A percentile compares a stretch with the other conserved stretches of the same genome.
phyloP scores from a whole-genome alignment of 2,888 invertebrate species.

The Julus scandinavius region DNA sequence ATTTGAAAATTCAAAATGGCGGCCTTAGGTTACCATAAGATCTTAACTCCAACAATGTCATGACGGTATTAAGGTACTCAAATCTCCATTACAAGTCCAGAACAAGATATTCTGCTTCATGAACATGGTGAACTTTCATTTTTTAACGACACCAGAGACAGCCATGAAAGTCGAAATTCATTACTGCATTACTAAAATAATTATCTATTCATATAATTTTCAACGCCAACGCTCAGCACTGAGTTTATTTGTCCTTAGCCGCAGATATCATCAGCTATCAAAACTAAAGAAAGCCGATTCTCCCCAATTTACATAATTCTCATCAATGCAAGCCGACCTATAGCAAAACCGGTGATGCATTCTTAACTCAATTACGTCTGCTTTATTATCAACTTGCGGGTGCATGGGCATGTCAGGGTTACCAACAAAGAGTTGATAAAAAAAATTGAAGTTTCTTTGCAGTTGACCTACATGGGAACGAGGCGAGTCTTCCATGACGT shows the following conservation, averaged over 20 bases:
- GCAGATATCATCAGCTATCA: neutral
- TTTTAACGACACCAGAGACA: neutral
- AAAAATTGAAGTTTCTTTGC: neutral
- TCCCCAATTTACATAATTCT: neutral
- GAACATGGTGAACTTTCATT: too few relatives aligned
- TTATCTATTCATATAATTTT: neutral
- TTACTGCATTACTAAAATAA: too few relatives aligned
- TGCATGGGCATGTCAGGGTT: slow-evolving; percentile 32
- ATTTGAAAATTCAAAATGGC: too few relatives aligned
- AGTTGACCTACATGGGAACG: slow-evolving; percentile 29
- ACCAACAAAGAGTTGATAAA: neutral
- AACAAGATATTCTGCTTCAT: too few relatives aligned
- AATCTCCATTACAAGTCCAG: too few relatives aligned
- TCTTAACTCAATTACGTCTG: neutral
- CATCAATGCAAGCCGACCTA: neutral
- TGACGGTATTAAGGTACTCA: too few relatives aligned
- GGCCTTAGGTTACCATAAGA: too few relatives aligned
- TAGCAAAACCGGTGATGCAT: neutral
- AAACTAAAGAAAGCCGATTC: neutral
- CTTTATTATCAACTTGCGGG: neutral
- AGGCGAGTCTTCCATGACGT: neutral
- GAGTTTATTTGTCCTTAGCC: neutral
- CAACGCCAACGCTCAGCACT: neutral
- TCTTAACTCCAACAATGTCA: too few relatives aligned
- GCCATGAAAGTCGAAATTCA: too few relatives aligned